Percentiles rank a stretch among this genome's conserved stretches.
phyloP scores from a whole-genome alignment of 2,797 vertebrate species.

The Margarornis squamiger region DNA sequence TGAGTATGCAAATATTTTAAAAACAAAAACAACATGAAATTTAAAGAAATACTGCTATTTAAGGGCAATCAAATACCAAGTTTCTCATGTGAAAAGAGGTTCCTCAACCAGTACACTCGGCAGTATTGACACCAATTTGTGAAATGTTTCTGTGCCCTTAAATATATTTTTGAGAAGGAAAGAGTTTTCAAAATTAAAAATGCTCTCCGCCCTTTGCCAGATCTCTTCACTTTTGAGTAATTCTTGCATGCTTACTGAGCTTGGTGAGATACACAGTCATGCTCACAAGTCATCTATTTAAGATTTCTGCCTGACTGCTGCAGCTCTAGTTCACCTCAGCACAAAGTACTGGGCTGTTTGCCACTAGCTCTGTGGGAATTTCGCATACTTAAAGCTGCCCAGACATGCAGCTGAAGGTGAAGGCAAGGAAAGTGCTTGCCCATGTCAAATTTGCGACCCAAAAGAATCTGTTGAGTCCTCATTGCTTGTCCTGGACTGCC shows the following conservation, averaged over 20 bases:
- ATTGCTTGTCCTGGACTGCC: background rate
- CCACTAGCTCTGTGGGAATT: background rate
- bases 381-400: background rate
- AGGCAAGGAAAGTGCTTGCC: background rate
- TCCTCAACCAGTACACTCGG: background rate
- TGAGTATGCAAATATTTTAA: constrained; percentile 14
- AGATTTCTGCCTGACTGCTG: background rate
- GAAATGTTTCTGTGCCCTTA: background rate
- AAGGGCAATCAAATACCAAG: background rate
- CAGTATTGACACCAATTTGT: background rate
- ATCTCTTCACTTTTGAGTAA: background rate
- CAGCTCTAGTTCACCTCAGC: background rate
- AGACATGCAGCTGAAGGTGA: background rate
- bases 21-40: background rate
- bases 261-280: background rate
- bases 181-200: background rate
- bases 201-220: background rate
- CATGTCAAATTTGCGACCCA: background rate
- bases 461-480: background rate
- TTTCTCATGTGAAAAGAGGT: background rate
- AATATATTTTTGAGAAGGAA: background rate
- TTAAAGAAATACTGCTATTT: background rate
- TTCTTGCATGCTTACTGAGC: background rate
- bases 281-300: background rate
- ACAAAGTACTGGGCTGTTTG: background rate